Evolutionary conservation across 2,113 vertebrate genomes (phyloP), one percentile per base, ranked within the genome.

Genomic region (Pedionomus torquatus): DNA sequence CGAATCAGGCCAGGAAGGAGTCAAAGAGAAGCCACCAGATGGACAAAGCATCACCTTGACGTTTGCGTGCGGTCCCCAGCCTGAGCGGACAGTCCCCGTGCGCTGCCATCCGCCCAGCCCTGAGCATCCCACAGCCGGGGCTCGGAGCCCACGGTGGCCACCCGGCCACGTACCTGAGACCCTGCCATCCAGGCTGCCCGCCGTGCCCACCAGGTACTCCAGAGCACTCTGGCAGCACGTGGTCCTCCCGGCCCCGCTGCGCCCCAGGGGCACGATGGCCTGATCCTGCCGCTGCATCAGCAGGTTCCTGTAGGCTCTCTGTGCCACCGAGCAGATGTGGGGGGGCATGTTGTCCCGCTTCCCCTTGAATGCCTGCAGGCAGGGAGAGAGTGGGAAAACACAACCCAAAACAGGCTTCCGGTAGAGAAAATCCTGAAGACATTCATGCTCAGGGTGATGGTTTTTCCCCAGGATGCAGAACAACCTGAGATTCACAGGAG

Each of bases 241-340:
- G 10, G 98, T 99, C 97, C 99, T 99, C 5, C 99, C 99, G 0
- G 99, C 98, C 1, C 99, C 98, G 0, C 98, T 99, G 80, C 98
- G 98, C 4, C 99, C 99, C 97, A 99, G 11, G 2, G 98, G 98
- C 35, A 99, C 81, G 6, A 99, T 97, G 72, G 99, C 98, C 97
- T 99, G 99, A 91, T 99, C 99, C 63, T 97, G 97, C 31, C 98
- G 83, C 87, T 97, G 98, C 72, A 97, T 95, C 49, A 99, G 98
- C 98, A 99, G 96, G 5, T 97, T 98, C 97, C 98, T 97, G 75
- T 99, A 99, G 9, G 99, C 98, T 49, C 96, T 96, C 76, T 98
- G 98, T 4, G 98, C 99, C 97, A 99, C 87, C 1, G 98, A 98
- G 28, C 95, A 92, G 70, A 99, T 48, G 21, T 98, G 98, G 0